phyloP scores from a whole-genome alignment of 2,888 invertebrate genomes.

The Drosophila kanekoi region DNA sequence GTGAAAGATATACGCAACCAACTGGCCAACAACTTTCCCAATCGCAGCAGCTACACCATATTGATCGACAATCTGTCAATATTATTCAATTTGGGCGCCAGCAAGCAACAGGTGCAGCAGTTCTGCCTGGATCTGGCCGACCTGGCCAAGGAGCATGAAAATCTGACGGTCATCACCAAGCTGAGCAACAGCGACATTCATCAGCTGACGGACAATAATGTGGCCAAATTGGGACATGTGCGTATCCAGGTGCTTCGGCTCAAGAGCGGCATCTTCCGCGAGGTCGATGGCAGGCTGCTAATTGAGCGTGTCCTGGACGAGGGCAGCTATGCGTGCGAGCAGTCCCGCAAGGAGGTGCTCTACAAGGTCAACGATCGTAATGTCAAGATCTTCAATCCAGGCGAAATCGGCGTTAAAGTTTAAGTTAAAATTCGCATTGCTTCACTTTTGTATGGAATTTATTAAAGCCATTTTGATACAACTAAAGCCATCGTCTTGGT shows the following conservation, averaged over 20 bases:
- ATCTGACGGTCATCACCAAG: slow-evolving; percentile 87
- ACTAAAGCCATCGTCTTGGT: background rate
- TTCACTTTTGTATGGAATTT: slow-evolving; percentile 56
- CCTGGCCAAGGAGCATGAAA: slow-evolving; percentile 74
- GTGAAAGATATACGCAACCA: slow-evolving; percentile 71
- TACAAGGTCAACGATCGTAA: slow-evolving; percentile 91
- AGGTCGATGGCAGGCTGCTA: slow-evolving; percentile 89
- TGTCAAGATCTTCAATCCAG: slow-evolving; percentile 90
- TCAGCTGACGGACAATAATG: slow-evolving; percentile 87
- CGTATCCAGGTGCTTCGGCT: slow-evolving; percentile 88
- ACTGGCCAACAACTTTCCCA: slow-evolving; percentile 66
- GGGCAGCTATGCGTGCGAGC: slow-evolving; percentile 71
- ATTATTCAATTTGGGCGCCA: slow-evolving; percentile 88
- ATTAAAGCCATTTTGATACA: slow-evolving; percentile 72
- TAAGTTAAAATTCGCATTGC: slow-evolving; percentile 44
- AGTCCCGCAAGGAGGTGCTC: slow-evolving; percentile 82
- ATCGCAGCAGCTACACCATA: slow-evolving; percentile 86
- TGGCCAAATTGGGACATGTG: slow-evolving; percentile 88
- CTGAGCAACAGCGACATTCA: slow-evolving; percentile 87
- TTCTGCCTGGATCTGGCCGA: slow-evolving; percentile 77
- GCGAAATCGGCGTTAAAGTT: slow-evolving; percentile 85
- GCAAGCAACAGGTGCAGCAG: slow-evolving; percentile 73
- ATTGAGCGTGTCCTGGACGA: slow-evolving; percentile 73
- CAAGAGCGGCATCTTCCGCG: slow-evolving; percentile 90
- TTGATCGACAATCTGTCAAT: slow-evolving; percentile 91